Percentiles rank a stretch among this genome's conserved stretches.
Evolutionary conservation across 1,140 invertebrate species (phyloP).

Genomic region (Adoxophyes honmai): DNA sequence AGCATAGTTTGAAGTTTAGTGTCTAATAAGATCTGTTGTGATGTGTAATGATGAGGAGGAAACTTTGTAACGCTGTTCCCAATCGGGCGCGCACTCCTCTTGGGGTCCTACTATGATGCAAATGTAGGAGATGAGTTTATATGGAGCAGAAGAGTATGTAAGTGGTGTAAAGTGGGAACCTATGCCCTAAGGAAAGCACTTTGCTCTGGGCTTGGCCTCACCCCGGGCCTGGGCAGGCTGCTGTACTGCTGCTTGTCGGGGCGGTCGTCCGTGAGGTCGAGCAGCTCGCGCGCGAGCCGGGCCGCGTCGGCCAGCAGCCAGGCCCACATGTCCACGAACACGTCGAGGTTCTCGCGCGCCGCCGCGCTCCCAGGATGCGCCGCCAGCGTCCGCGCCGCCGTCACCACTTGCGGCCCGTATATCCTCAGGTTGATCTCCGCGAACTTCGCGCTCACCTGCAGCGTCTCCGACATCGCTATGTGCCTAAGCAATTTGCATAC

Average conservation of each 20-base stretch:
- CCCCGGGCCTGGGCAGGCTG: constrained; percentile 95
- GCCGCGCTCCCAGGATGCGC: constrained; percentile 96
- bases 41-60: too few relatives aligned
- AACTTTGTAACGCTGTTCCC: too few relatives aligned
- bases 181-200: too few relatives aligned
- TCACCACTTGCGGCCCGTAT: constrained; percentile 95
- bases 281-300: constrained; percentile 91
- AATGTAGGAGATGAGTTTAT: too few relatives aligned
- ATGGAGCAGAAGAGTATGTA: too few relatives aligned
- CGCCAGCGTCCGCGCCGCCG: constrained; percentile 94
- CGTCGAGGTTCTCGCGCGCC: constrained; percentile 97
- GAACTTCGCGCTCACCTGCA: constrained; percentile 97
- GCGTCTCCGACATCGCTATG: constrained; percentile 93
- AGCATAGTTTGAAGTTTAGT: too few relatives aligned
- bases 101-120: too few relatives aligned
- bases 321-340: constrained; percentile 98
- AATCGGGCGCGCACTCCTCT: too few relatives aligned
- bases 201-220: too few relatives aligned
- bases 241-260: constrained; percentile 95
- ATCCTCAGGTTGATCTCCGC: constrained; percentile 96
- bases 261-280: constrained; percentile 86
- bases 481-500: constrained; percentile 97
- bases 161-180: too few relatives aligned
- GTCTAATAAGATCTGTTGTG: too few relatives aligned
- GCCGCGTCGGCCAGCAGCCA: constrained; percentile 93